phyloP scores from a whole-genome alignment of 37 sponge, comb jelly and placozoan species.

The Chondrilla cf. caribensis region DNA sequence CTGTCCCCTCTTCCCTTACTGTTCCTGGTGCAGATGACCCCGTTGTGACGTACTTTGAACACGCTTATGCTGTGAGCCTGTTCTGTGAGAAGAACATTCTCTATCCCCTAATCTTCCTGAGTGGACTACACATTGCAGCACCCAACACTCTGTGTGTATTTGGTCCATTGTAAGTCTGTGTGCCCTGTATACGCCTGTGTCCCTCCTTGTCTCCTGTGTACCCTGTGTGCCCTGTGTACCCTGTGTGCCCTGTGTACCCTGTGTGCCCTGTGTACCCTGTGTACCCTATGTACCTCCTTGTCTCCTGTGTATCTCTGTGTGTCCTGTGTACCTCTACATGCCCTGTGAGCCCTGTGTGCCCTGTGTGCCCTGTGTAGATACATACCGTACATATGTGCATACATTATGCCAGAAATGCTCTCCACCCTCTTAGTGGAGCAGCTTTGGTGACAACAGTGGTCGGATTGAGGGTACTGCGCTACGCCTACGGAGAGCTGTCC shows the following conservation, averaged over 20 bases:
- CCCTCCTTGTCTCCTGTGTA: too few relatives aligned
- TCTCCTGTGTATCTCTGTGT: too few relatives aligned
- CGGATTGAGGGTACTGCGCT: conserved; percentile 76
- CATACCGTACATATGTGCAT: too few relatives aligned
- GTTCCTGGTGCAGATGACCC: conserved; percentile 44
- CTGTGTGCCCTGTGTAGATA: too few relatives aligned
- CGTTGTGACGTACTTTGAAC: conserved; percentile 34
- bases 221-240: too few relatives aligned
- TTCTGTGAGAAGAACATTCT: conserved; percentile 63
- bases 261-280: too few relatives aligned
- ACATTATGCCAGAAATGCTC: too few relatives aligned
- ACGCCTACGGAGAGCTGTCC: conserved; percentile 72
- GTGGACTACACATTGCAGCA: conserved; percentile 15
- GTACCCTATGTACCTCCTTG: too few relatives aligned
- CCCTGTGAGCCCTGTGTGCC: too few relatives aligned
- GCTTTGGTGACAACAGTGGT: conserved; percentile 68
- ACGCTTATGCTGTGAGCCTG: conserved; percentile 10
- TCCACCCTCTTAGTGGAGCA: conserved; percentile 54
- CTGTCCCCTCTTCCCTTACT: too few relatives aligned
- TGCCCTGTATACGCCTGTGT: background rate
- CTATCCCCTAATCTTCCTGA: conserved; percentile 59
- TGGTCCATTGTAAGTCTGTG: conserved; percentile 11
- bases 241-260: too few relatives aligned
- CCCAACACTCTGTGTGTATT: conserved; percentile 10
- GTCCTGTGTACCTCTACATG: too few relatives aligned